These are phyloP conservation scores for Pilophorus perplexus DNA, from an alignment of 2,888 invertebrate genomes.

Conservation along the genomic window DNA sequence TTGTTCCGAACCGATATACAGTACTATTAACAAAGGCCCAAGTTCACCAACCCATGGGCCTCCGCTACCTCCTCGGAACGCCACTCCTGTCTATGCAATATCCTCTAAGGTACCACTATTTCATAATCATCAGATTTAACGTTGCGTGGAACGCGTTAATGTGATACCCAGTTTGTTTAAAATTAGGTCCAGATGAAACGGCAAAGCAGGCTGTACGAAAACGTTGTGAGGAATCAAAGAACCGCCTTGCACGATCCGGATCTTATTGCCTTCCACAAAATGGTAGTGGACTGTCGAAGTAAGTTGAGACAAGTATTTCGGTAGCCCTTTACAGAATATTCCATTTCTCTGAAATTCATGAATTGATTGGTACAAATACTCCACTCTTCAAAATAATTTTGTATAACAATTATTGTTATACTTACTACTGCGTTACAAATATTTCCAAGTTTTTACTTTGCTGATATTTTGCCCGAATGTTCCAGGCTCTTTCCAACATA, in stretches of 20 bases:
- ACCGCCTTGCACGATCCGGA: constrained; percentile 68
- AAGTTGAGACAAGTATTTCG: no score
- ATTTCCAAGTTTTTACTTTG: no score
- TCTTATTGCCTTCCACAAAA: constrained; percentile 75
- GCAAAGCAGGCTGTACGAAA: constrained; percentile 45
- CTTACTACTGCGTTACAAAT: no score
- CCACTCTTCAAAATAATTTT: no score
- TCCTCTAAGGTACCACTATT: constrained; percentile 41
- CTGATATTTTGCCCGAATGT: no score
- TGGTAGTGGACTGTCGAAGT: constrained; percentile 78
- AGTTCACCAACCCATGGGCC: constrained; percentile 52
- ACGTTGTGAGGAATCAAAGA: constrained; percentile 58
- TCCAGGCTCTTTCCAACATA: no score
- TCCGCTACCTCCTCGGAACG: constrained; percentile 62
- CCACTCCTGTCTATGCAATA: constrained; percentile 48
- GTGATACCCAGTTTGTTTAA: background rate
- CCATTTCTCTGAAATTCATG: no score
- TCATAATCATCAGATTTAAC: background rate
- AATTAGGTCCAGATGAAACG: constrained; percentile 35
- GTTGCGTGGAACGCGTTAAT: no score
- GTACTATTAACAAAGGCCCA: constrained; percentile 59
- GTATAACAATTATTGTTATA: no score
- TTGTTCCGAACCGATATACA: constrained; percentile 65
- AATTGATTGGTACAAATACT: no score
- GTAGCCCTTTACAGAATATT: no score